Percentiles rank a stretch among this genome's conserved stretches.
Conservation (phyloP, 1,140 invertebrate genomes). For the Drosophila tropicalis region DNA sequence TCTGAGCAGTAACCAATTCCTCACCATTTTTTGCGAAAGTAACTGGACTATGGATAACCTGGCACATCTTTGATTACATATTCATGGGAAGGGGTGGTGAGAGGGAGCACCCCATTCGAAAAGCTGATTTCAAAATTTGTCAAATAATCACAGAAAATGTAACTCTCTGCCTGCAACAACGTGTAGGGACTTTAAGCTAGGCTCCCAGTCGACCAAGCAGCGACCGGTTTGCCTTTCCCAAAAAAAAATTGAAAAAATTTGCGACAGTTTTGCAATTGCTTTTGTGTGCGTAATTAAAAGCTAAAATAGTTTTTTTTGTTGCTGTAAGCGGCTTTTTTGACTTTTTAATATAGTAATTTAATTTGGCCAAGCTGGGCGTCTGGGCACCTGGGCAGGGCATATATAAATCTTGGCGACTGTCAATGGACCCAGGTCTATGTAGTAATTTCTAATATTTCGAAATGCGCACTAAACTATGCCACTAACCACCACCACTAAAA, state of each 20-base stretch:
- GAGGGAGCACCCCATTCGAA: background rate
- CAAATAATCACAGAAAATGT: slow-evolving; percentile 8
- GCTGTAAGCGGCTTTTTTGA: slow-evolving; percentile 16
- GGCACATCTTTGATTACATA: slow-evolving; percentile 56
- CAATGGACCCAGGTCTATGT: slow-evolving; percentile 34
- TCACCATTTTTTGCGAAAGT: background rate
- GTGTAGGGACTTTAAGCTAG: slow-evolving; percentile 57
- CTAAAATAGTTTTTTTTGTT: slow-evolving; percentile 46
- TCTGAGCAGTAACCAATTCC: background rate
- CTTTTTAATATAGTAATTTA: slow-evolving; percentile 49
- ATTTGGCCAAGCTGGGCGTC: slow-evolving; percentile 27
- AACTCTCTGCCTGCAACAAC: background rate
- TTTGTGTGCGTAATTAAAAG: slow-evolving; percentile 78
- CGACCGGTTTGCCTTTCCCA: slow-evolving; percentile 78
- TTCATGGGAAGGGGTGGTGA: background rate
- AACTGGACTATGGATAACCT: slow-evolving; percentile 53
- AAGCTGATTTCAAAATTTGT: slow-evolving; percentile 1
- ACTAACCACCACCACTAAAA: slow-evolving; percentile 18
- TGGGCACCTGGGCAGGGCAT: slow-evolving; percentile 42
- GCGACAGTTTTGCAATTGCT: slow-evolving; percentile 65
- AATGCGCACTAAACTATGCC: slow-evolving; percentile 49
- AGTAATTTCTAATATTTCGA: slow-evolving; percentile 70
- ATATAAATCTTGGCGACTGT: slow-evolving; percentile 71
- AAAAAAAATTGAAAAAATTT: slow-evolving; percentile 38
- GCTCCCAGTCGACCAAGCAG: slow-evolving; percentile 40